A percentile compares a stretch with the other conserved stretches of the same genome.
Evolutionary conservation across 2,113 vertebrate genomes (phyloP).

Genomic region (Cettia cetti): DNA sequence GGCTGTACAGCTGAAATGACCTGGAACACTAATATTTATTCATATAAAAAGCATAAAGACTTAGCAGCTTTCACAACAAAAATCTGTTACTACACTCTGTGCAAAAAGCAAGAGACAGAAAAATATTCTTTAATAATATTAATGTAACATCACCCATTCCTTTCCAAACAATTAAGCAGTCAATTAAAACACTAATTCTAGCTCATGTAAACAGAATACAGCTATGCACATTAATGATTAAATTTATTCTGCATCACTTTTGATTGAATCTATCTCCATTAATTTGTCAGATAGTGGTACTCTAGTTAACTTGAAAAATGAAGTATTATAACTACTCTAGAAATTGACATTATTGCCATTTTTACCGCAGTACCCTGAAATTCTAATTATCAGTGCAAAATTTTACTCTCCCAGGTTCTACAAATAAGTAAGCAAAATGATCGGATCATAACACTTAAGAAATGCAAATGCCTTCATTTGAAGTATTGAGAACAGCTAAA

Average conservation of each 20-base stretch:
- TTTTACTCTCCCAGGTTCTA: background rate
- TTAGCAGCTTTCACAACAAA: background rate
- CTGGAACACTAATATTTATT: background rate
- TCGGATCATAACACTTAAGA: accelerated
- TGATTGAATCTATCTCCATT: background rate
- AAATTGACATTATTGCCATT: background rate
- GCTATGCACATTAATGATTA: background rate
- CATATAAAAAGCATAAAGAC: background rate
- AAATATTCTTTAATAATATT: background rate
- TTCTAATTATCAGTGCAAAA: background rate
- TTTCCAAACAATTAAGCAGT: background rate
- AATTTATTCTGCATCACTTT: background rate
- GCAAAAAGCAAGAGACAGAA: background rate
- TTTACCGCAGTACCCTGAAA: background rate
- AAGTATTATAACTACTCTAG: background rate
- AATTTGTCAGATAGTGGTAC: background rate
- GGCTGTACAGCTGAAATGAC: background rate
- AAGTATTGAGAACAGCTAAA: background rate
- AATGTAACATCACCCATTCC: background rate
- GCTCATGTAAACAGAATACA: background rate
- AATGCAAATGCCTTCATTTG: background rate
- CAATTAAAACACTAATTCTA: background rate
- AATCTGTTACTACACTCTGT: background rate
- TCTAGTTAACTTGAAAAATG: background rate
- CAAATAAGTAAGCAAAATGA: background rate